Evolutionary conservation across 1,140 invertebrate species (phyloP), one percentile per base, ranked within the genome.

Genomic region (Hermetia illucens): DNA sequence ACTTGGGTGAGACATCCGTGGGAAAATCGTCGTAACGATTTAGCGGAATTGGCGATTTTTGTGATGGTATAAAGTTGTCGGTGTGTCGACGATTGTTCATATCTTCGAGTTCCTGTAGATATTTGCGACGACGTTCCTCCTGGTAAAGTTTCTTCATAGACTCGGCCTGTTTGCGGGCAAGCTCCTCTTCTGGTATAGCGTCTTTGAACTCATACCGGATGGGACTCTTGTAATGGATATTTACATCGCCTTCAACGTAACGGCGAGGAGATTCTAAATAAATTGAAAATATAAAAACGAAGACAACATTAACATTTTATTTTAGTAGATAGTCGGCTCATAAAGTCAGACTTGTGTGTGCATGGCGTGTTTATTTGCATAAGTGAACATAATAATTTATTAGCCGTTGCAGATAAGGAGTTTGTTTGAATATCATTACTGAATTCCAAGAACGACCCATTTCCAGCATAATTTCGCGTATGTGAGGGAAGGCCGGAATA

Each of bases 21-120:
- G 67, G 61, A 44, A 86, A 82, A 51, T 92, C 84, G 54, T 95
- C 89, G 64, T 93, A 96, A 41, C 90, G 73, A 61, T 94, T 92
- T 36, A 90, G 62, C 1, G 89, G 79, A 33, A 95, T 89, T 5
- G 91, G 83, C 18, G 86, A 90, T 63, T 95, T 96, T 59, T 93
- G 87, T 21, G 82, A 84, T 12, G 89, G 87, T 52, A 79, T 83
- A 48, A 91, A 89, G 54, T 91, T 89, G 57, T 93, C 87, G 21
- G 83, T 85, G 61, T 93, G 88, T 43, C 87, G 70, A 40, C 87
- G 68, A 44, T 77, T 88, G 63, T 88, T 84, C 70, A 90, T 88
- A 65, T 93, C 87, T 63, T 88, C 82, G 24, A 91, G 63, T 61
- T 91, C 86, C 68, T 77, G 60, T 45, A 91, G 69, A 61, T 87